A percentile compares a stretch with the other conserved stretches of the same genome.
These are phyloP conservation scores for Apis florea DNA, from an alignment of 1,140 invertebrate genomes.

Conservation along the genomic window DNA sequence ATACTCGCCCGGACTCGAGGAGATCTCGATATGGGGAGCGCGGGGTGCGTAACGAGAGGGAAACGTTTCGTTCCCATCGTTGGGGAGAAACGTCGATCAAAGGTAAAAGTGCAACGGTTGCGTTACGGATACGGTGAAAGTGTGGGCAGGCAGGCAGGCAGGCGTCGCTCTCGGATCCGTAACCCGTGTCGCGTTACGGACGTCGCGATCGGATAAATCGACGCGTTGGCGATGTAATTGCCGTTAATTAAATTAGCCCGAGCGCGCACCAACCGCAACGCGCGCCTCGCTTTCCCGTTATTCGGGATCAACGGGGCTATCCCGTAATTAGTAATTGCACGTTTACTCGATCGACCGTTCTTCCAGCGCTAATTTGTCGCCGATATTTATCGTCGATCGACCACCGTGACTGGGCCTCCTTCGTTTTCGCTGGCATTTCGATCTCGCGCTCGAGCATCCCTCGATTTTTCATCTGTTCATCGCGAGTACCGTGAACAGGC, in stretches of 20 bases:
- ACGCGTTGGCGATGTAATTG: constrained; percentile 57
- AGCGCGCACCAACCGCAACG: constrained; percentile 13
- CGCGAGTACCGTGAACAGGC: constrained; percentile 51
- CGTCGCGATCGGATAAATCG: constrained; percentile 55
- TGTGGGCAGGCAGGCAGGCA: constrained; percentile 43
- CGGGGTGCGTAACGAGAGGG: constrained; percentile 50
- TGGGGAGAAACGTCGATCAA: no score
- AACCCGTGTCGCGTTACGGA: constrained; percentile 40
- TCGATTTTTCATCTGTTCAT: constrained; percentile 49
- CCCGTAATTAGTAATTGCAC: constrained; percentile 64
- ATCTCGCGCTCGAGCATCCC: not conserved
- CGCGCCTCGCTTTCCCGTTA: constrained; percentile 54
- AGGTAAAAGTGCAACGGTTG: not conserved
- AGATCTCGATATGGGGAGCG: constrained; percentile 69
- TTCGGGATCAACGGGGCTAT: constrained; percentile 51
- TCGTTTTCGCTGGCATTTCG: constrained; percentile 1
- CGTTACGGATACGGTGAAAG: constrained; percentile 54
- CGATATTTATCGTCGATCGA: constrained; percentile 35
- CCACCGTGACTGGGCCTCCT: constrained; percentile 19
- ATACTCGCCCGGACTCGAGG: constrained; percentile 56
- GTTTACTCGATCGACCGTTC: constrained; percentile 44
- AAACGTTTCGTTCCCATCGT: no score
- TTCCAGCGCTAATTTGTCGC: constrained; percentile 56
- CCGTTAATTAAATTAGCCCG: constrained; percentile 65
- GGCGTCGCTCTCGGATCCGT: constrained; percentile 1